Evolutionary conservation across 2,888 invertebrate genomes (phyloP).

Genomic region (Drosophila sordidula): DNA sequence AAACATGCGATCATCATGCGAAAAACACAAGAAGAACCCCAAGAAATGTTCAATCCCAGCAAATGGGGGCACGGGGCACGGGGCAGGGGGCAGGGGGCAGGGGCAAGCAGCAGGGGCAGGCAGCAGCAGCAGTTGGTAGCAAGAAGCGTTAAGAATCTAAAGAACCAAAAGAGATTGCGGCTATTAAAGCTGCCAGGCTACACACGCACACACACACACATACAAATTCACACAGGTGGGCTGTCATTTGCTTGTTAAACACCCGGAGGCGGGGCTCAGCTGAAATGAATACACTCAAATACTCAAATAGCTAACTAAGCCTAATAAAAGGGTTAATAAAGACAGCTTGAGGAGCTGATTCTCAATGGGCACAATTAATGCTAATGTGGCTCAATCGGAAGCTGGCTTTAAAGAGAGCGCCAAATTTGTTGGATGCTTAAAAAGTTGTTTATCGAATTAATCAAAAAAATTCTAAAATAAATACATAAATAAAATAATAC

Average conservation of each 20-base stretch:
- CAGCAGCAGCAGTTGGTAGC: constrained; percentile 43
- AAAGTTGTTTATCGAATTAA: background rate
- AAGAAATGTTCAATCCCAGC: constrained; percentile 46
- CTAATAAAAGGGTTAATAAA: constrained; percentile 4
- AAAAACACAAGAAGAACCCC: constrained; percentile 32
- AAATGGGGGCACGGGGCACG: constrained; percentile 14
- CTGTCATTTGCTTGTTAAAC: constrained; percentile 53
- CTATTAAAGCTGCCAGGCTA: constrained; percentile 50
- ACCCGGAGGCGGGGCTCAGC: constrained; percentile 37
- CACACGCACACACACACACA: constrained; percentile 19
- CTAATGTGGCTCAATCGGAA: background rate
- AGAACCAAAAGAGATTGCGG: constrained; percentile 29
- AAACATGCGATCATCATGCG: constrained; percentile 76
- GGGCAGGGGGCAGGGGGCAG: constrained; percentile 16
- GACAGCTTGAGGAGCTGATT: background rate
- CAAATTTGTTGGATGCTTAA: background rate
- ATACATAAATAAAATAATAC: too few relatives aligned
- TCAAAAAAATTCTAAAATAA: background rate
- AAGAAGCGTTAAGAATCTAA: constrained; percentile 48
- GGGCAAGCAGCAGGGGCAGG: constrained; percentile 9
- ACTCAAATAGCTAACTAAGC: constrained; percentile 12
- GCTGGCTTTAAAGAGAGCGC: background rate
- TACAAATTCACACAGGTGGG: constrained; percentile 19
- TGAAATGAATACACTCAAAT: constrained; percentile 24
- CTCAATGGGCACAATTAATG: background rate